Conservation (phyloP, 2,888 invertebrate species). For the Pterostichus madidus region DNA sequence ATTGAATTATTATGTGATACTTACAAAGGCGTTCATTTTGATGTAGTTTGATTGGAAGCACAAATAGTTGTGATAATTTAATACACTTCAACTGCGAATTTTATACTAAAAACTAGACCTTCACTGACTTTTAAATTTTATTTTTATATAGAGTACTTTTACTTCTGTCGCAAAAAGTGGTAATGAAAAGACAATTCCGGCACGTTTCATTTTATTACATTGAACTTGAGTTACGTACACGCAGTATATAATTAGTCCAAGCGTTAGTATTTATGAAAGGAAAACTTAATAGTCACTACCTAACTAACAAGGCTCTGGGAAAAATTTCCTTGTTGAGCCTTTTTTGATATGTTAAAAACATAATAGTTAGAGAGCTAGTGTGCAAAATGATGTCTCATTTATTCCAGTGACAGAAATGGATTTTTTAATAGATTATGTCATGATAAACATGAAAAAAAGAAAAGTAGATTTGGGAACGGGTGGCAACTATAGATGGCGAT, state of each 20-base stretch:
- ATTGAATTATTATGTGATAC: background rate
- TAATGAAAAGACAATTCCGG: slow-evolving; percentile 44
- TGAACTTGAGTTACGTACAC: slow-evolving; percentile 22
- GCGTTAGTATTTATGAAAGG: too few species aligned
- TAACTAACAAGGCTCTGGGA: too few species aligned
- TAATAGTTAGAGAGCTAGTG: too few species aligned
- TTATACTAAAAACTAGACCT: slow-evolving; percentile 36
- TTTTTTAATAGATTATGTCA: too few species aligned
- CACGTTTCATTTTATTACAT: slow-evolving; percentile 1
- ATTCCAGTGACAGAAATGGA: too few species aligned
- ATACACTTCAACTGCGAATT: background rate
- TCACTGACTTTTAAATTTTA: background rate
- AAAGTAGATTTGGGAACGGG: too few species aligned
- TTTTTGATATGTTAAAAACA: too few species aligned
- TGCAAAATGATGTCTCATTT: too few species aligned
- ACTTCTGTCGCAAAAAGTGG: slow-evolving; percentile 34
- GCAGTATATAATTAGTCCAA: background rate
- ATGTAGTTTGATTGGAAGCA: slow-evolving; percentile 16
- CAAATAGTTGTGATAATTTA: slow-evolving; percentile 40
- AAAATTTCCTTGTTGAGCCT: too few species aligned
- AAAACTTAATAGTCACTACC: too few species aligned
- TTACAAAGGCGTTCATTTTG: slow-evolving; percentile 48
- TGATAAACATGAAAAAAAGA: too few species aligned
- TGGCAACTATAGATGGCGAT: too few species aligned
- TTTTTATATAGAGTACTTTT: slow-evolving; percentile 26